Percentiles rank a stretch among this genome's conserved stretches.
Evolutionary conservation across 2,113 vertebrate genomes (phyloP).

Genomic region (Carollia perspicillata): DNA sequence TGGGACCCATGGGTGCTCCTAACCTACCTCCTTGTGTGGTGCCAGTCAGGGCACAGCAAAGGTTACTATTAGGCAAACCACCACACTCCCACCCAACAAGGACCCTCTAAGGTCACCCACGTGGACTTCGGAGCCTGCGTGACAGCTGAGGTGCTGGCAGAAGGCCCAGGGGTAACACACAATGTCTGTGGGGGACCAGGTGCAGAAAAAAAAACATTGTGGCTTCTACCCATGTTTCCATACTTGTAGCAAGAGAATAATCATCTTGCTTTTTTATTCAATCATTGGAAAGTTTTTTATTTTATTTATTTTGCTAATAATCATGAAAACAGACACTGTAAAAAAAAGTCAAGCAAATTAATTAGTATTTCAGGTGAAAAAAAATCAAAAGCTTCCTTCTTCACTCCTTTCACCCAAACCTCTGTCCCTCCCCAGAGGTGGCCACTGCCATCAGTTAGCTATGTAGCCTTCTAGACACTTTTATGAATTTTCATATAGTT

Average conservation of each 20-base stretch:
- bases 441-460: neutral
- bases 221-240: neutral
- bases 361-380: neutral
- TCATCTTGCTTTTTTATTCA: neutral
- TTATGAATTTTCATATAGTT: conserved; percentile 16
- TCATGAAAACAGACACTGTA: neutral
- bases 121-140: neutral
- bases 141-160: neutral
- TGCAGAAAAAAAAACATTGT: neutral
- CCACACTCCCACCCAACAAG: neutral
- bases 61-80: neutral
- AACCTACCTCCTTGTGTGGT: neutral
- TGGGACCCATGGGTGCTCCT: neutral
- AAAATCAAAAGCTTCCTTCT: neutral
- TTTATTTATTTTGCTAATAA: conserved; percentile 43
- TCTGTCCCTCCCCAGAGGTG: neutral
- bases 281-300: neutral
- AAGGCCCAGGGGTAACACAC: neutral
- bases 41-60: neutral
- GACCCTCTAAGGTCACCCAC: neutral
- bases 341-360: neutral
- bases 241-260: neutral
- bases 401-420: neutral
- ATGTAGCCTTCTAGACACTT: neutral
- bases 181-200: neutral